Conservation (phyloP, 2,113 vertebrate genomes). For the Trogon surrucura region DNA sequence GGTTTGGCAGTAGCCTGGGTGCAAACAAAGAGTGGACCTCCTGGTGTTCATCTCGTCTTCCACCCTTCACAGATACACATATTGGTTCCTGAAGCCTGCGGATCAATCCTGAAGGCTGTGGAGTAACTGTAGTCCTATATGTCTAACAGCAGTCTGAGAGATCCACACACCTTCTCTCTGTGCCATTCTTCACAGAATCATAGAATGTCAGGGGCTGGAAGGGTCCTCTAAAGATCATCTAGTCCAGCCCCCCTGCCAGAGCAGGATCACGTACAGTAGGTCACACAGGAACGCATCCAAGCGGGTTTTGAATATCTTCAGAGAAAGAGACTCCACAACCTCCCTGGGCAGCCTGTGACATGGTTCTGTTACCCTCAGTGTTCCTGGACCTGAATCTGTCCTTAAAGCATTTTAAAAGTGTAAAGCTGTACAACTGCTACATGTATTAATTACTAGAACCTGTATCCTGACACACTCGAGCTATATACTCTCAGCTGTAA, state of each 20-base stretch:
- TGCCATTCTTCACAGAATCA: not conserved
- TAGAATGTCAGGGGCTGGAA: too few relatives aligned
- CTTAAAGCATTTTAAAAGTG: not conserved
- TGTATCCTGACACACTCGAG: not conserved
- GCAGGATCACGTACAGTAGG: too few relatives aligned
- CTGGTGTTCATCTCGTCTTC: not conserved
- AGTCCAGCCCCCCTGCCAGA: too few relatives aligned
- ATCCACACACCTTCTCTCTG: accelerated
- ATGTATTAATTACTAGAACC: not conserved
- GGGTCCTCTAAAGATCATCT: too few relatives aligned
- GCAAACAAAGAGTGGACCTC: not conserved
- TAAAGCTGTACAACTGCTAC: not conserved
- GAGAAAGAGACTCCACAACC: too few relatives aligned
- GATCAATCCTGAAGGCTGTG: too few relatives aligned
- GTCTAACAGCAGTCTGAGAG: not conserved
- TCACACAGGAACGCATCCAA: too few relatives aligned
- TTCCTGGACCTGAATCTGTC: accelerated
- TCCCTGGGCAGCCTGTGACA: too few relatives aligned
- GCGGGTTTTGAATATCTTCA: too few relatives aligned
- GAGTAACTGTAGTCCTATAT: not conserved
- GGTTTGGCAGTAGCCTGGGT: not conserved
- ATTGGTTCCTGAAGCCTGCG: not conserved
- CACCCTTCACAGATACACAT: accelerated
- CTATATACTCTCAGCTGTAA: not conserved
- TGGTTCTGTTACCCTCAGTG: too few relatives aligned